phyloP scores from a whole-genome alignment of 2,888 invertebrate genomes.

The Cerceris rybyensis region DNA sequence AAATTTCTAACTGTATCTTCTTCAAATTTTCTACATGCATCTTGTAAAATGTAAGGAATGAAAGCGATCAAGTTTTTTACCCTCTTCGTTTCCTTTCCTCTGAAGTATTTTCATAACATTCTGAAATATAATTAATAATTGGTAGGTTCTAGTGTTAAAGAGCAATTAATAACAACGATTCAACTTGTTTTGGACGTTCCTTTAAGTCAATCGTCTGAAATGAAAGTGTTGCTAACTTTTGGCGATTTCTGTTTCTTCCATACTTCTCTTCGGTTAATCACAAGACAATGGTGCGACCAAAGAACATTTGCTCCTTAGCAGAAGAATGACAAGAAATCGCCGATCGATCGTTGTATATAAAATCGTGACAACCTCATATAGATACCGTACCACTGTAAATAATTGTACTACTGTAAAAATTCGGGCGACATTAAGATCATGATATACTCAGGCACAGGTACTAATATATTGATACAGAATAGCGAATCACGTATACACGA shows the following conservation, averaged over 20 bases:
- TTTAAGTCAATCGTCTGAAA: not conserved
- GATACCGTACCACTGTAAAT: conserved; percentile 12
- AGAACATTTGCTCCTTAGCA: conserved; percentile 1
- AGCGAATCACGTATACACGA: conserved; percentile 53
- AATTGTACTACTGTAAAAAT: conserved; percentile 31
- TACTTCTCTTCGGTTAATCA: not conserved
- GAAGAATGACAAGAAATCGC: not conserved
- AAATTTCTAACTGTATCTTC: too few species aligned
- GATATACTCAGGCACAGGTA: conserved; percentile 62
- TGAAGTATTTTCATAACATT: too few species aligned
- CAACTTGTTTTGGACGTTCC: not conserved
- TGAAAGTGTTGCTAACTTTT: not conserved
- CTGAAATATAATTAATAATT: too few species aligned
- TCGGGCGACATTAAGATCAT: conserved; percentile 38
- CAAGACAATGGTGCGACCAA: conserved; percentile 2
- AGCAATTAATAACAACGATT: not conserved
- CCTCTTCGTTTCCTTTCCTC: too few species aligned
- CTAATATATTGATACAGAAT: conserved; percentile 56
- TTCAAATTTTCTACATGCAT: too few species aligned
- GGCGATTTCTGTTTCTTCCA: conserved; percentile 2
- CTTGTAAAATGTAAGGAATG: too few species aligned
- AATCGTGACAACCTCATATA: conserved; percentile 6
- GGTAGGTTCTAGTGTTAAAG: too few species aligned
- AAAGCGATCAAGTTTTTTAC: too few species aligned
- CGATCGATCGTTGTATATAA: conserved; percentile 21